Evolutionary conservation across 2,888 invertebrate genomes (phyloP), one percentile per base, ranked within the genome.

Genomic region (Plebejus argus): DNA sequence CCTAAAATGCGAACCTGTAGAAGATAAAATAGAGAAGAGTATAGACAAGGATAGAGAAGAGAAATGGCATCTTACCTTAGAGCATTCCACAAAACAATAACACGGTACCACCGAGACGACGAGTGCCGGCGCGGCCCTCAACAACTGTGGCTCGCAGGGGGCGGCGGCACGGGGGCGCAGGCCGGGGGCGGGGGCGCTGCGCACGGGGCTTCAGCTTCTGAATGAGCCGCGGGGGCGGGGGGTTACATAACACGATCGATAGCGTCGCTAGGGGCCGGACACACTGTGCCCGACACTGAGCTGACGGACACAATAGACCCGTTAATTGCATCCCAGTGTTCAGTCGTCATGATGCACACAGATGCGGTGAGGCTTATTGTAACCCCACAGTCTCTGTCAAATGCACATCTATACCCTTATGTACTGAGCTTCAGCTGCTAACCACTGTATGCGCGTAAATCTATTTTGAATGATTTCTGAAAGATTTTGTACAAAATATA

Each of bases 1-100:
- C 45, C 10, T 45, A 10, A 45, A 39, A 8, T 10, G 35, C 2
- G 39, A 39, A 45, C 53, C 53, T 53, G 53, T 53, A 53, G 12
- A 53, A 53, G 18, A 53, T 15, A 53, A 18, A 23, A 28, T 61
- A 23, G 12, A 61, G 23, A n/a, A 58, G 20, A 45, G 10, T 0
- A 53, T 53, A 18, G 18, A 53, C 18, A 5, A 5, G 53, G 5
- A 45, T 23, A 23, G 7, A 23, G 61, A 61, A 3, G 20, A 61
- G n/a, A 61, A 53, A 49, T 78, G 79, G 76, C 23, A 4, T 81
- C 90, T 90, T 86, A 93, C 93, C 92, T 91, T 89, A 92, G 85
- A 86, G 83, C 93, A 93, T 93, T 88, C 85, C 84, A 84, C 86
- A 82, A 81, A 83, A 82, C 84, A 88, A 90, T 90, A 89, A 88